Conservation (phyloP, 2,113 vertebrate species). For the Gambusia affinis region DNA sequence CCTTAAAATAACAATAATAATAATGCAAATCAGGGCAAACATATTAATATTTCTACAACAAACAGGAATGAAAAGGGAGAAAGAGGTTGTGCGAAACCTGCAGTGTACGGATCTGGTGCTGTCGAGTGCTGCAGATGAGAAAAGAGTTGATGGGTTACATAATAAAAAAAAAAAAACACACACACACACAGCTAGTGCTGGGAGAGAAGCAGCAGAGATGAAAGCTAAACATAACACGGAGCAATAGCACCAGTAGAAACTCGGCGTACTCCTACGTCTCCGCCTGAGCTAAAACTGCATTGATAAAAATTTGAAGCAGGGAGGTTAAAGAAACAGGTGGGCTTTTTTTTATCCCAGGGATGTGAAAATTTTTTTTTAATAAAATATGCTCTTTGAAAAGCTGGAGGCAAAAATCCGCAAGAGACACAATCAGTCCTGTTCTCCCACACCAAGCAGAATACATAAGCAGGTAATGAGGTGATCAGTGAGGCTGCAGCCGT, state of each 20-base stretch:
- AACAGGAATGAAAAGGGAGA: not conserved
- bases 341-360: slow-evolving; percentile 2
- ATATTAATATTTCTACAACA: not conserved
- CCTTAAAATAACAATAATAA: not conserved
- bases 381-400: slow-evolving; percentile 15
- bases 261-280: slow-evolving; percentile 11
- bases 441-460: slow-evolving; percentile 8
- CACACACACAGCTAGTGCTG: slow-evolving; percentile 30
- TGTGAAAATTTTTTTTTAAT: not conserved
- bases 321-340: slow-evolving; percentile 16
- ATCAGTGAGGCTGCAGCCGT: not conserved
- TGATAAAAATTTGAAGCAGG: slow-evolving; percentile 3
- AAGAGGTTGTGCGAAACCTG: slow-evolving; percentile 8
- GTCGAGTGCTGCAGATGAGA: slow-evolving; percentile 46
- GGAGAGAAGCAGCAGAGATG: slow-evolving; percentile 28
- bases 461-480: slow-evolving; percentile 19
- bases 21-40: not conserved
- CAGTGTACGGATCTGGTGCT: slow-evolving; percentile 27
- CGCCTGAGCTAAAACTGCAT: not conserved
- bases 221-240: slow-evolving; percentile 37
- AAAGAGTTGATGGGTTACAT: slow-evolving; percentile 65
- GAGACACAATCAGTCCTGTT: not conserved
- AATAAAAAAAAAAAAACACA: slow-evolving; percentile 55
- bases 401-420: slow-evolving; percentile 11
- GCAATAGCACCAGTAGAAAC: slow-evolving; percentile 20